Evolutionary conservation across 1,140 invertebrate species (phyloP).

Genomic region (Trachymyrmex cornetzi): DNA sequence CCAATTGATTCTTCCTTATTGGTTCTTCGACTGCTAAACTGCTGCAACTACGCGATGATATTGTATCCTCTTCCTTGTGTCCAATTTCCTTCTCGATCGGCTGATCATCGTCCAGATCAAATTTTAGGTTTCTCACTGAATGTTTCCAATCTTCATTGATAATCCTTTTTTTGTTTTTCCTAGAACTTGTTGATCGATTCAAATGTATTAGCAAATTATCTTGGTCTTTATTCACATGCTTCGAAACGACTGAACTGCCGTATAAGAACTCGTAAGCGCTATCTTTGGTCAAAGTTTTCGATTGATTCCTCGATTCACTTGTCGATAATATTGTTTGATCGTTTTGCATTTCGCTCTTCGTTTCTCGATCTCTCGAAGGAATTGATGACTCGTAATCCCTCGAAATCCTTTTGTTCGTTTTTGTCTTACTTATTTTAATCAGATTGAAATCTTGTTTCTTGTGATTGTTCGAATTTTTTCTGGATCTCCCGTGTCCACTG

Average conservation of each 20-base stretch:
- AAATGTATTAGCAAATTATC: constrained; percentile 18
- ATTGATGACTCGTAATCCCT: constrained; percentile 51
- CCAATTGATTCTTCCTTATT: constrained; percentile 58
- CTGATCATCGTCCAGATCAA: constrained; percentile 10
- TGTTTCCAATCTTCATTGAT: constrained; percentile 49
- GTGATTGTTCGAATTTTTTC: not conserved
- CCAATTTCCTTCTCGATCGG: not conserved
- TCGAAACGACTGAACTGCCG: constrained; percentile 21
- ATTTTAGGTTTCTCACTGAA: not conserved
- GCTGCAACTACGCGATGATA: constrained; percentile 35
- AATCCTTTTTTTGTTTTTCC: constrained; percentile 22
- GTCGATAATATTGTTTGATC: constrained; percentile 44
- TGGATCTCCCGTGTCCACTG: not conserved
- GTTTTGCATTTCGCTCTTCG: constrained; percentile 17
- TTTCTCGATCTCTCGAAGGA: constrained; percentile 1
- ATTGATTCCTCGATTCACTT: constrained; percentile 62
- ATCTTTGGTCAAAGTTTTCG: constrained; percentile 56
- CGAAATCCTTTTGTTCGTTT: constrained; percentile 79
- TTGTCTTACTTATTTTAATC: constrained; percentile 76
- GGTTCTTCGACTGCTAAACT: constrained; percentile 41
- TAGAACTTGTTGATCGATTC: constrained; percentile 16
- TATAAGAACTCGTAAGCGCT: constrained; percentile 45
- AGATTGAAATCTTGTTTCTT: constrained; percentile 1
- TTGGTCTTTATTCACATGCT: constrained; percentile 7
- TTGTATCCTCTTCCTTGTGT: constrained; percentile 3